Base-by-base conservation (phyloP, 1,140 invertebrate genomes). In the Sarcophaga bullata region DNA sequence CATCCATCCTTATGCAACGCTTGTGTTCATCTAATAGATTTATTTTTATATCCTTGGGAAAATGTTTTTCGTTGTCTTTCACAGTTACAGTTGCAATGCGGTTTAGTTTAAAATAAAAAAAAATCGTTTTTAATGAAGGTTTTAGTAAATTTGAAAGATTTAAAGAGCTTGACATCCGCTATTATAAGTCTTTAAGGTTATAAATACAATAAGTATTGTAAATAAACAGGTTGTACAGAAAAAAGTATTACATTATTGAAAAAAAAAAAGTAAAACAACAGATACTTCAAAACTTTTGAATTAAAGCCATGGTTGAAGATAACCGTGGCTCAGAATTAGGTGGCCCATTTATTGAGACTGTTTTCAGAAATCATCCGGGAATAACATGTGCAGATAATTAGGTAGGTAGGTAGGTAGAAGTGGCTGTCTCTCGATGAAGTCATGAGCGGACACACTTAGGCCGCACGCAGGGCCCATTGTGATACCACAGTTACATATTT, bases 21-120 rank as follows among this genome's bases (percentile, higher is more conserved):
- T 37, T 75, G 46, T 46, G 48, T 9, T n/a, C 4, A 58, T n/a
- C 15, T n/a, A n/a, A 58, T 58, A 58, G 11, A 58, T 58, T 48
- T 76, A 76, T 76, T 76, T 76, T 76, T 76, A 76, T 49, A 76
- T 76, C 73, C 73, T 76, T 76, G 73, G 73, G 73, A 76, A 76
- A 49, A 76, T 76, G 13, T 76, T 76, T 25, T 19, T 58, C 15
- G n/a, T 73, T 10, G 15, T 47, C 47, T 76, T 76, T 76, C n/a
- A 11, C 6, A 25, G 4, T 72, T n/a, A n/a, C 62, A 48, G 46
- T n/a, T 76, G 46, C 46, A 76, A 47, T 49, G 46, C 73, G 73
- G 73, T 76, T 76, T 47, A 17, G 15, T 47, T 46, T 46, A n/a
- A 48, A 75, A 75, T 48, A 76, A 76, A 76, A 48, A 76, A 48